These are phyloP conservation scores for Phylloscopus trochiloides DNA, from an alignment of 2,113 vertebrate species.

Conservation along the genomic window DNA sequence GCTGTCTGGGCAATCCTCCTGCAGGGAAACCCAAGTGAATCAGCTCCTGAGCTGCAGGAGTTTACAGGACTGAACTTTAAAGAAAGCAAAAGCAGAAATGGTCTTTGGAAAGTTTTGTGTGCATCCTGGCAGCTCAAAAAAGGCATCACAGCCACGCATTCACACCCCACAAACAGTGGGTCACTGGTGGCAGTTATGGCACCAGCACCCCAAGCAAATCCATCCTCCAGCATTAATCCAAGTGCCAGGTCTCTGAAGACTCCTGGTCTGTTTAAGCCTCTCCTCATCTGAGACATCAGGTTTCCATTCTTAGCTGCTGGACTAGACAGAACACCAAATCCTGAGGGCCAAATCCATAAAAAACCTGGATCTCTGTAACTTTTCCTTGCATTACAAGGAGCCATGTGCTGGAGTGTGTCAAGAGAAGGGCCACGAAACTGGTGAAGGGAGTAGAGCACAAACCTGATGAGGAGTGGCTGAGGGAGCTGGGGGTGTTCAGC, in stretches of 20 bases:
- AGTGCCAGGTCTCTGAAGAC: neutral
- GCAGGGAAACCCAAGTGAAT: neutral
- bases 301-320: neutral
- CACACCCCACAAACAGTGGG: neutral
- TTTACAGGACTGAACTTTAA: neutral
- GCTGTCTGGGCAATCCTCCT: neutral
- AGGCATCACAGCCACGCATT: rapidly evolving
- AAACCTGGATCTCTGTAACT: neutral
- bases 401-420: neutral
- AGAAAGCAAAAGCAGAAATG: neutral
- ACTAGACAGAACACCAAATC: neutral
- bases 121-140: neutral
- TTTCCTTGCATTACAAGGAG: neutral
- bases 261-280: neutral
- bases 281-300: neutral
- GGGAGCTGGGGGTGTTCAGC: neutral
- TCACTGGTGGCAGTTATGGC: neutral
- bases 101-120: neutral
- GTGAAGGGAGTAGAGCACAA: neutral
- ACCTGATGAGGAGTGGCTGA: neutral
- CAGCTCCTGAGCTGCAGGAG: neutral
- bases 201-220: neutral
- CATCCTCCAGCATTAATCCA: neutral
- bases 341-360: neutral
- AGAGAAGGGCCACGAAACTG: neutral